Conservation (phyloP, 2,797 vertebrate genomes). For the Takifugu ocellatus region DNA sequence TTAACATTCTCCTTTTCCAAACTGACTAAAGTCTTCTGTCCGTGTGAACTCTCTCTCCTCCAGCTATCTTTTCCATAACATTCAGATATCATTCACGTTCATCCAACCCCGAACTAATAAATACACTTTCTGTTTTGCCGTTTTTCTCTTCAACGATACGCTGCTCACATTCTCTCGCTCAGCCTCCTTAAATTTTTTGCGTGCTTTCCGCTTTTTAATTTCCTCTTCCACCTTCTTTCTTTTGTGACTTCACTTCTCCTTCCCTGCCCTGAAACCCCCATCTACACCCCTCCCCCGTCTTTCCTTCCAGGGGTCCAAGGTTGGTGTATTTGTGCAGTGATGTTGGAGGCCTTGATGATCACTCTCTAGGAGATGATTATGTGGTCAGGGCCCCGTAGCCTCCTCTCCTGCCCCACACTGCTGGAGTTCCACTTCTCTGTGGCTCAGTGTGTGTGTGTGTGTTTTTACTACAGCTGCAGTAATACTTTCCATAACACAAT, state of each 20-base stretch:
- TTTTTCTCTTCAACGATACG: conserved; percentile 1
- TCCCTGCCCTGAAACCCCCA: conserved; percentile 60
- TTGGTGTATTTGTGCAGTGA: conserved; percentile 67
- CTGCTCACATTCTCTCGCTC: conserved; percentile 5
- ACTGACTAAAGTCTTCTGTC: conserved; percentile 17
- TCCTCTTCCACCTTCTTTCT: conserved; percentile 19
- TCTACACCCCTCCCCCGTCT: conserved; percentile 41
- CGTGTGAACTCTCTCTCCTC: conserved; percentile 9
- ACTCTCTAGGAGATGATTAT: conserved; percentile 75
- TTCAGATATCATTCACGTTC: not conserved
- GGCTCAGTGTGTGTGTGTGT: conserved; percentile 4
- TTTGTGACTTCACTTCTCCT: conserved; percentile 4
- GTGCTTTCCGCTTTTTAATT: conserved; percentile 49
- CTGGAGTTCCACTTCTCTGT: conserved; percentile 19
- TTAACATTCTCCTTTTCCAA: conserved; percentile 16
- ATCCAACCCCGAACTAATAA: too few relatives aligned
- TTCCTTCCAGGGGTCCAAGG: conserved; percentile 54
- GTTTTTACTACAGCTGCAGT: not conserved
- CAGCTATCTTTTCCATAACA: not conserved
- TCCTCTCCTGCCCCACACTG: conserved; percentile 60
- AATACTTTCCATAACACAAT: too few relatives aligned
- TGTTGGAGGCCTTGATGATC: conserved; percentile 72
- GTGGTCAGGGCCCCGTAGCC: conserved; percentile 67
- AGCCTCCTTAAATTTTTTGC: conserved; percentile 4
- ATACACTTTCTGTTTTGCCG: not conserved